Evolutionary conservation across 2,113 vertebrate genomes (phyloP).

Genomic region (Phrynocephalus versicolor): DNA sequence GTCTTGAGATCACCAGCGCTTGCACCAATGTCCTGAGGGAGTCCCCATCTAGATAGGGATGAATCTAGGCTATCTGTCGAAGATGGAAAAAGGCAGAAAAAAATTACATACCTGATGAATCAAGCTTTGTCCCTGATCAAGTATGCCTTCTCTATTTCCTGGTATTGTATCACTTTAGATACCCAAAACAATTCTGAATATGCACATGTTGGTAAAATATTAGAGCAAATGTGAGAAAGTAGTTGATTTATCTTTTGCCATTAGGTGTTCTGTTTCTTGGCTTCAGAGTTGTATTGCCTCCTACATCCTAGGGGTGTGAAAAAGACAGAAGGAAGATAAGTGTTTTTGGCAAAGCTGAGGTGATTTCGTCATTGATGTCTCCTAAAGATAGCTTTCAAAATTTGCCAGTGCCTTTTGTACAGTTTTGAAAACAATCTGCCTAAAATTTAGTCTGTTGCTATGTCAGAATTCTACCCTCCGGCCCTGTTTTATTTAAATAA

Average conservation of each 20-base stretch:
- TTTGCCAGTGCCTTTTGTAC: conserved; percentile 26
- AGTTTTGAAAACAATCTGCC: conserved; percentile 54
- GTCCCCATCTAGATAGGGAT: background rate
- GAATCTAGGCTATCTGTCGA: too few species aligned
- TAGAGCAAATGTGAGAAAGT: background rate
- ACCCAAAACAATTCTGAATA: conserved; percentile 23
- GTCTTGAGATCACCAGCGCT: too few species aligned
- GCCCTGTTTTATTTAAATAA: conserved; percentile 28
- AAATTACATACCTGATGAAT: conserved; percentile 6
- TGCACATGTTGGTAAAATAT: conserved; percentile 15
- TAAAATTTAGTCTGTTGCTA: conserved; percentile 56
- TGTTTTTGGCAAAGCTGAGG: conserved; percentile 41
- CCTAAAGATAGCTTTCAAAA: conserved; percentile 46
- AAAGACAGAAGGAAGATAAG: conserved; percentile 40
- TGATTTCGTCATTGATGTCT: conserved; percentile 40
- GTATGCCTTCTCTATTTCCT: background rate
- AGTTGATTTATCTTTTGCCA: conserved; percentile 8
- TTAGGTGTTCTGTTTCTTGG: conserved; percentile 44
- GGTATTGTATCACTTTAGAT: background rate
- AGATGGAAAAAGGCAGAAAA: conserved; percentile 4
- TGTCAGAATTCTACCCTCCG: background rate
- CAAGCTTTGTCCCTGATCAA: conserved; percentile 24
- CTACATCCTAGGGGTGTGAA: conserved; percentile 35
- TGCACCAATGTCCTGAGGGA: too few species aligned
- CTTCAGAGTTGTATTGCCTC: conserved; percentile 20